Conservation (phyloP, 1,140 invertebrate genomes). For the Hycleus cichorii region DNA sequence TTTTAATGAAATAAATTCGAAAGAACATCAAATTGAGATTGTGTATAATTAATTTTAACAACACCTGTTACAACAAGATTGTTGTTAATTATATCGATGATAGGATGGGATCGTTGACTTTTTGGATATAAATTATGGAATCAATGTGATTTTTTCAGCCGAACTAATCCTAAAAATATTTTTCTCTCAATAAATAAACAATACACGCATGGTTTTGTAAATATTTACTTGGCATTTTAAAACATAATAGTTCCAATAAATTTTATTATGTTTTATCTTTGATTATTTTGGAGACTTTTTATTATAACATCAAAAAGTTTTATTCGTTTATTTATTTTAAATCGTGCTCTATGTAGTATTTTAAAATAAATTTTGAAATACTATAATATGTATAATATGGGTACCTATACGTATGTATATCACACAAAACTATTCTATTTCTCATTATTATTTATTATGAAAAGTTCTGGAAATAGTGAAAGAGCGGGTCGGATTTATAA, state of each 20-base stretch:
- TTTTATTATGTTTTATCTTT: constrained; percentile 26
- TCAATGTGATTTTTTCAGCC: no score
- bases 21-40: no score
- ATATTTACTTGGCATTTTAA: constrained; percentile 23
- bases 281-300: constrained; percentile 24
- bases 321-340: constrained; percentile 20
- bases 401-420: neutral
- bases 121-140: neutral
- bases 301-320: constrained; percentile 24
- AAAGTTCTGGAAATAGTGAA: constrained; percentile 25
- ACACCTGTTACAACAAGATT: no score
- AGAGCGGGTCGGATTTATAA: constrained; percentile 33
- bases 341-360: neutral
- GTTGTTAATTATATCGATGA: no score
- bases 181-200: constrained; percentile 24
- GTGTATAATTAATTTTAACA: no score
- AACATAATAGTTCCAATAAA: constrained; percentile 24
- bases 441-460: neutral
- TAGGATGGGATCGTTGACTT: no score
- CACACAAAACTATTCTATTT: neutral
- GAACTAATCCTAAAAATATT: constrained; percentile 5
- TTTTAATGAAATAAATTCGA: no score
- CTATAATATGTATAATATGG: no score
- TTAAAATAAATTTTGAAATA: no score
- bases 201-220: constrained; percentile 17